These are phyloP conservation scores for Coccyzus lansbergi DNA, from an alignment of 2,797 vertebrate genomes.

Conservation along the genomic window DNA sequence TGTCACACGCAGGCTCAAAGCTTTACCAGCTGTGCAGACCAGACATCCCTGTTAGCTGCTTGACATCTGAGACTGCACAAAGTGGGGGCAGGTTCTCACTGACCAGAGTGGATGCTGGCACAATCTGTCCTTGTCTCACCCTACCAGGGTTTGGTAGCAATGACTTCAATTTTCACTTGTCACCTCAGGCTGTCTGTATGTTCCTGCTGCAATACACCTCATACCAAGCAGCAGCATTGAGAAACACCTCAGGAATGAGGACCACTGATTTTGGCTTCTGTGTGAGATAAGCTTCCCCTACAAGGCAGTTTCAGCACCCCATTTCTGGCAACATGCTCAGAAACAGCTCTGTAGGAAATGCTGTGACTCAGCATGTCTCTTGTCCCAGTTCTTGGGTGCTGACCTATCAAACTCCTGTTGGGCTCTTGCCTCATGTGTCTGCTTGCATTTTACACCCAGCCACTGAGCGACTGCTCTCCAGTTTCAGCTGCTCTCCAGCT, in stretches of 20 bases:
- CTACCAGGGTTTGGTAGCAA: neutral
- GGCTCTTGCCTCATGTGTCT: no score
- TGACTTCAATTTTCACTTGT: neutral
- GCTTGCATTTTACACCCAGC: no score
- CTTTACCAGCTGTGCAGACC: neutral
- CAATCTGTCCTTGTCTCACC: neutral
- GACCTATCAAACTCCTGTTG: no score
- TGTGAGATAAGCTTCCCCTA: neutral
- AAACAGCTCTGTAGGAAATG: no score
- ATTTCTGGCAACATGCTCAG: no score
- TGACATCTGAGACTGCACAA: fast-evolving
- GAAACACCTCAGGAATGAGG: neutral
- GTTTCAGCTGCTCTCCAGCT: no score
- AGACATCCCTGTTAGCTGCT: neutral
- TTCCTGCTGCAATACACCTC: neutral
- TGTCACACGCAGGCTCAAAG: neutral
- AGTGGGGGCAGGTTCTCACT: neutral
- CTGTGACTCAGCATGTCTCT: no score
- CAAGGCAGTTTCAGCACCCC: neutral
- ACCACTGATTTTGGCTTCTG: neutral
- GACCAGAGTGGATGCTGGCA: neutral
- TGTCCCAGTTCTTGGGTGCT: no score
- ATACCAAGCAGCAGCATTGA: neutral
- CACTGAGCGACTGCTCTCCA: no score
- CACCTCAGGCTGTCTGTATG: neutral